Evolutionary conservation across 2,113 vertebrate species (phyloP).

Genomic region (Myrmophylax atrothorax): DNA sequence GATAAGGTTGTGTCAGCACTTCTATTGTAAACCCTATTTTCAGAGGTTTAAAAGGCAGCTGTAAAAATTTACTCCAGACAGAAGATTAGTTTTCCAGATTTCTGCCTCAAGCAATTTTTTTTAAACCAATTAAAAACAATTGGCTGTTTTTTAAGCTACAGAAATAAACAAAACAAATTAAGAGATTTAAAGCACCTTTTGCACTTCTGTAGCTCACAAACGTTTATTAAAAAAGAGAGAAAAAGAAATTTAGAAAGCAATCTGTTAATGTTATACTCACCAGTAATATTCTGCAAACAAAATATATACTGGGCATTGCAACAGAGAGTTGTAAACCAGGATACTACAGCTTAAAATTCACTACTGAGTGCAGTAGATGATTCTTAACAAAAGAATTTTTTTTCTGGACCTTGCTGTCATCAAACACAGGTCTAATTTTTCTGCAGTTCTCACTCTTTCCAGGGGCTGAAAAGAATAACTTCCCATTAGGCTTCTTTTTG

Average conservation of each 20-base stretch:
- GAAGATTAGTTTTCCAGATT: conserved; percentile 78
- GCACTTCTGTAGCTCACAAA: conserved; percentile 47
- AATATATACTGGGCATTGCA: background rate
- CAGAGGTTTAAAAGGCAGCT: conserved; percentile 79
- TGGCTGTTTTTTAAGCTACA: conserved; percentile 68
- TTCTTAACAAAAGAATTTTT: background rate
- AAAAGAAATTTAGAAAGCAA: background rate
- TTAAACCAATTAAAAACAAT: conserved; percentile 71
- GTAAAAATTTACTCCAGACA: conserved; percentile 81
- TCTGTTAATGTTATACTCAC: background rate
- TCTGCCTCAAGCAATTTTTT: conserved; percentile 69
- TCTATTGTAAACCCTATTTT: conserved; percentile 78
- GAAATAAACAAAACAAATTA: conserved; percentile 73
- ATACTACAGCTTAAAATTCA: background rate
- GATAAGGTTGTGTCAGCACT: conserved; percentile 83
- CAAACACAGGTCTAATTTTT: background rate
- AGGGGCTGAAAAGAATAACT: rapidly evolving
- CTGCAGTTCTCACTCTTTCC: background rate
- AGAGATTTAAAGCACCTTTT: conserved; percentile 43
- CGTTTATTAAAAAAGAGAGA: conserved; percentile 19
- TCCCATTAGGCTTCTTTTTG: background rate
- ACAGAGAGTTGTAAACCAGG: background rate
- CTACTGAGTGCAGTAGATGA: background rate
- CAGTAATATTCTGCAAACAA: background rate
- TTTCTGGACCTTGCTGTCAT: background rate